A percentile compares a stretch with the other conserved stretches of the same genome.
Evolutionary conservation across 2,888 invertebrate species (phyloP).

Genomic region (Charanyca ferruginea): DNA sequence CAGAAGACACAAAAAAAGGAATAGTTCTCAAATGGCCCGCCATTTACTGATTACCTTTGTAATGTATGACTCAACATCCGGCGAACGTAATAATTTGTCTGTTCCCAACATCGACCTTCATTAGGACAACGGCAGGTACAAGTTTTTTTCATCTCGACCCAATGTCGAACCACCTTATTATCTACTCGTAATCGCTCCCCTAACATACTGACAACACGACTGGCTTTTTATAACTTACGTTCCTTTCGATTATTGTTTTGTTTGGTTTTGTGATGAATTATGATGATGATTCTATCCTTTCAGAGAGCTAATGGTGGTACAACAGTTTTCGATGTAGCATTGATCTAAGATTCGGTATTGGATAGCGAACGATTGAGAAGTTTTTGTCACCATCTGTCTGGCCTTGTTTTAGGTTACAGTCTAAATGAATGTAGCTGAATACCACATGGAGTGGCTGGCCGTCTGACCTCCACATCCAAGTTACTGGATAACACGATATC

Average conservation of each 20-base stretch:
- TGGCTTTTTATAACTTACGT: constrained; percentile 76
- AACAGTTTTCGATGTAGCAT: background rate
- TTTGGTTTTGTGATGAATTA: constrained; percentile 62
- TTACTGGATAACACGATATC: too few species aligned
- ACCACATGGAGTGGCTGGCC: too few species aligned
- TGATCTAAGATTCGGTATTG: background rate
- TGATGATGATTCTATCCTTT: constrained; percentile 58
- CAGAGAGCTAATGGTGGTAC: background rate
- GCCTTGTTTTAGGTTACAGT: too few species aligned
- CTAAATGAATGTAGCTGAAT: too few species aligned
- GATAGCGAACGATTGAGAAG: too few species aligned
- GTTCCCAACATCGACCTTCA: constrained; percentile 79
- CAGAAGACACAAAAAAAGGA: constrained; percentile 41
- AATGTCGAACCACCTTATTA: constrained; percentile 78
- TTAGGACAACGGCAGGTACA: constrained; percentile 84
- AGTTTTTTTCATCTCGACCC: constrained; percentile 79
- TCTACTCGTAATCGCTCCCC: constrained; percentile 76
- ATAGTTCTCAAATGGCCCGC: constrained; percentile 56
- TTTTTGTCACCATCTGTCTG: too few species aligned
- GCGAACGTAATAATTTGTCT: constrained; percentile 74
- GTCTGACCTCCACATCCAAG: too few species aligned
- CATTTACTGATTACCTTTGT: constrained; percentile 67
- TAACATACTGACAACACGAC: constrained; percentile 69
- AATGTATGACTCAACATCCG: constrained; percentile 69
- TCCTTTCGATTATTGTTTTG: constrained; percentile 63